Base-by-base conservation (phyloP, 2,888 invertebrate genomes). In the Bedellia somnulentella region DNA sequence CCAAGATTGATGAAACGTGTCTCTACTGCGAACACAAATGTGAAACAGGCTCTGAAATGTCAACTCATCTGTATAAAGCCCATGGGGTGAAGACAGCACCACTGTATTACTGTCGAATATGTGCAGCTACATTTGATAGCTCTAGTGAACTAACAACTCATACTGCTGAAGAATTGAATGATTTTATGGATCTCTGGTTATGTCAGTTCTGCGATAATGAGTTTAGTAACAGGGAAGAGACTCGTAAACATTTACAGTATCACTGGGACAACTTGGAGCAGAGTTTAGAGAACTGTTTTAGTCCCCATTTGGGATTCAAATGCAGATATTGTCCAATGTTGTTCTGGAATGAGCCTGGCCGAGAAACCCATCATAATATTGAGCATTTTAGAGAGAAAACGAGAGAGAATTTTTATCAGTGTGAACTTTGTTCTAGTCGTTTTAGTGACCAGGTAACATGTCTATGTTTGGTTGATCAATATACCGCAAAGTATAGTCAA, bases 151-250 rank as follows among this genome's bases (percentile, higher is more conserved):
- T 75, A 14, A 56, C 57, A 2, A 47, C 30, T 27, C 76, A 77
- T 40, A 41, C 45, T 4, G 27, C 28, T 1, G 50, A 56, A 23
- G 75, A 76, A 37, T 35, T 68, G 28, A 53, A 49, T 0, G 63
- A 70, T 17, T 76, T 75, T 46, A 61, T 68, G 3, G 60, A 73
- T 34, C 44, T 77, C 1, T 77, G 73, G 67, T 42, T 73, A 3
- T 78, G 78, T 47, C 78, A 78, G 49, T 70, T 78, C 43, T 78
- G 78, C 49, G 70, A 76, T 24, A 60, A 62, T 21, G 75, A 75
- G 37, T 78, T 77, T 57, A 52, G 62, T 22, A 52, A 57, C 13
- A 41, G 76, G 24, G 59, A 55, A 35, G 38, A 42, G 0, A 59
- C 70, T 0, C 51, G 77, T 23, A 42, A 38, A 4, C 73, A 68